Conservation (phyloP, 1,140 invertebrate genomes). For the Drosophila varians region DNA sequence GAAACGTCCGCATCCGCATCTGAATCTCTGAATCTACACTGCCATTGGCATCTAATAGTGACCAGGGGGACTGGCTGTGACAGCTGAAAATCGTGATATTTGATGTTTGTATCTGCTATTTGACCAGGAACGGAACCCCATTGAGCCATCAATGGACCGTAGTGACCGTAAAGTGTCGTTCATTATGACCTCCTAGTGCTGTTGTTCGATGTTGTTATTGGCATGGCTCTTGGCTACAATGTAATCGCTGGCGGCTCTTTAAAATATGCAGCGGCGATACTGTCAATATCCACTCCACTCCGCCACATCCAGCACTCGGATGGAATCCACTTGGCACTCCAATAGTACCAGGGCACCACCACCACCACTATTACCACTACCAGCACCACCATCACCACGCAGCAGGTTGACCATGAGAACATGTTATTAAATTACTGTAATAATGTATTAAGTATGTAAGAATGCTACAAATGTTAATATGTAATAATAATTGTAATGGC, state of each 20-base stretch:
- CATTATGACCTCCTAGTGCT: slow-evolving; percentile 56
- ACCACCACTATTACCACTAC: no score
- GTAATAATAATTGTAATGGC: slow-evolving; percentile 79
- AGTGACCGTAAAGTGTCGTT: slow-evolving; percentile 71
- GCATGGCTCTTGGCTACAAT: slow-evolving; percentile 47
- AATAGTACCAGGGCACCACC: slow-evolving; percentile 13
- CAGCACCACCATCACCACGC: slow-evolving; percentile 4
- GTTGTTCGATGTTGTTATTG: slow-evolving; percentile 18
- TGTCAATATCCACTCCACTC: slow-evolving; percentile 48
- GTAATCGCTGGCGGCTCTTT: slow-evolving; percentile 70
- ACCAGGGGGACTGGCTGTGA: slow-evolving; percentile 26
- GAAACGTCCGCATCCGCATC: slow-evolving; percentile 13
- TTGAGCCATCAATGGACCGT: slow-evolving; percentile 49
- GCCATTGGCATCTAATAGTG: slow-evolving; percentile 3
- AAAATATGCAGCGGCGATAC: slow-evolving; percentile 68
- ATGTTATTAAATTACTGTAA: slow-evolving; percentile 83
- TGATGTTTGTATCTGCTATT: slow-evolving; percentile 65
- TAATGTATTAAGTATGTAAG: slow-evolving; percentile 82
- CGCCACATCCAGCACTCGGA: slow-evolving; percentile 6
- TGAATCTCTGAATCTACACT: slow-evolving; percentile 28
- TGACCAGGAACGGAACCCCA: slow-evolving; percentile 39
- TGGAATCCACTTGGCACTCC: slow-evolving; percentile 43
- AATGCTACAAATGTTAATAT: slow-evolving; percentile 83
- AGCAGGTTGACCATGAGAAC: slow-evolving; percentile 83
- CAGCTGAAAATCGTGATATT: slow-evolving; percentile 78